Evolutionary conservation across 2,888 invertebrate genomes (phyloP), one percentile per base, ranked within the genome.

Genomic region (Muscina levida): DNA sequence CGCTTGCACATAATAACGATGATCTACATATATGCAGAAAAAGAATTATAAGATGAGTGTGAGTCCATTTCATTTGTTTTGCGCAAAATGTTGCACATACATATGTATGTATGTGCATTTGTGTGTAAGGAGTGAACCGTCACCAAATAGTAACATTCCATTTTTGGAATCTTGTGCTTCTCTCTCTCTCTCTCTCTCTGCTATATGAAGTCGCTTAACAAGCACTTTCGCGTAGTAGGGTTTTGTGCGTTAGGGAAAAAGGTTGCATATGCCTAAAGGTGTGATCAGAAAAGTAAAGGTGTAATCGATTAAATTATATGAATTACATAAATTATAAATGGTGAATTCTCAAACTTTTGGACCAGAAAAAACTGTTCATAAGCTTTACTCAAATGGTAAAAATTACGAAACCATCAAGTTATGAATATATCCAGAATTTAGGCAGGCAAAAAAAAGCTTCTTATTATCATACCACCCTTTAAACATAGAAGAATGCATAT

Each of bases 191-290:
- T n/a, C n/a, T 62, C 39, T 62, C n/a, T 48, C 62, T 68, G 42
- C 5, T 24, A 59, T 72, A 75, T 62, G 4, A 65, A 79, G 68
- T 59, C 72, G 67, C 56, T 76, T 56, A 76, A 65, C 53, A 75
- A 39, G 44, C 67, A 68, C n/a, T 79, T 75, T 75, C 53, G 72
- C 72, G 53, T 26, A 1, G 37, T 48, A 42, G 31, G 59, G 15
- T 17, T 17, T n/a, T 10, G 13, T 31, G 3, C 4, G n/a, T 44
- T 15, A n/a, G 15, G n/a, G n/a, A n/a, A n/a, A n/a, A n/a, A n/a
- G n/a, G n/a, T n/a, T n/a, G n/a, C n/a, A n/a, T n/a, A n/a, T n/a
- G n/a, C n/a, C n/a, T n/a, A n/a, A 5, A 15, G 5, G 46, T 46
- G 15, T 46, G 17, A 46, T 46, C 46, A 46, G 46, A 1, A 46